Evolutionary conservation across 2,113 vertebrate genomes (phyloP).

Genomic region (Psittacara wagleri): DNA sequence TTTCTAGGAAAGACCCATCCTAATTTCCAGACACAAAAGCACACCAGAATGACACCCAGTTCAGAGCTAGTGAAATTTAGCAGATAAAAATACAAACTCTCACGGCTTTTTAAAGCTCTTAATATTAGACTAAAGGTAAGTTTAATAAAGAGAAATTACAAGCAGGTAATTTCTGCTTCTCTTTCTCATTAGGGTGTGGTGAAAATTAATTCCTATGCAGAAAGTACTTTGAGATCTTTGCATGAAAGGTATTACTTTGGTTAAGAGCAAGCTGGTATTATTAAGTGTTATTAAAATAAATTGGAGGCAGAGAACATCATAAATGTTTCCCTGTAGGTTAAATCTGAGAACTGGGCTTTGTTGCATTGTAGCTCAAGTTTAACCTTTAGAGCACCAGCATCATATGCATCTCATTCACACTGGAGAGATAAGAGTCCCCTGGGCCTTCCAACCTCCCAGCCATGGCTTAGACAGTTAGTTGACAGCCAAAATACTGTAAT

Average conservation of each 20-base stretch:
- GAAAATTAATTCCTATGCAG: constrained; percentile 39
- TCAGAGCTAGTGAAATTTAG: background rate
- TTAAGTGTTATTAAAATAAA: constrained; percentile 73
- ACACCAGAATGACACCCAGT: background rate
- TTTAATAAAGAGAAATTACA: constrained; percentile 56
- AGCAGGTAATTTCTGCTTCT: constrained; percentile 52
- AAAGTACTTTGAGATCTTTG: constrained; percentile 42
- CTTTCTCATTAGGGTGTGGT: constrained; percentile 19
- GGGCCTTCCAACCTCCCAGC: background rate
- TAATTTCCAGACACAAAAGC: background rate
- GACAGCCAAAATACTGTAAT: background rate
- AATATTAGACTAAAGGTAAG: constrained; percentile 12
- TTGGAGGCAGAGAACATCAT: constrained; percentile 52
- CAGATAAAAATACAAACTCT: background rate
- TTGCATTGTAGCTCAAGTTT: constrained; percentile 8
- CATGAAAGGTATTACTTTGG: constrained; percentile 47
- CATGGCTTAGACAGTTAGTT: background rate
- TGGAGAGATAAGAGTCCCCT: background rate
- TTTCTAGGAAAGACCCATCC: background rate
- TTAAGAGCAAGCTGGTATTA: constrained; percentile 52
- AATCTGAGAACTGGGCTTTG: constrained; percentile 16
- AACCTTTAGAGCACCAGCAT: constrained; percentile 23
- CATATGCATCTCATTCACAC: background rate
- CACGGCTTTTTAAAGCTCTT: background rate
- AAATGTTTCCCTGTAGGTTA: constrained; percentile 54